Percentiles rank a stretch among this genome's conserved stretches.
phyloP scores from a whole-genome alignment of 2,797 vertebrate genomes.

The Dendrocincla fuliginosa region DNA sequence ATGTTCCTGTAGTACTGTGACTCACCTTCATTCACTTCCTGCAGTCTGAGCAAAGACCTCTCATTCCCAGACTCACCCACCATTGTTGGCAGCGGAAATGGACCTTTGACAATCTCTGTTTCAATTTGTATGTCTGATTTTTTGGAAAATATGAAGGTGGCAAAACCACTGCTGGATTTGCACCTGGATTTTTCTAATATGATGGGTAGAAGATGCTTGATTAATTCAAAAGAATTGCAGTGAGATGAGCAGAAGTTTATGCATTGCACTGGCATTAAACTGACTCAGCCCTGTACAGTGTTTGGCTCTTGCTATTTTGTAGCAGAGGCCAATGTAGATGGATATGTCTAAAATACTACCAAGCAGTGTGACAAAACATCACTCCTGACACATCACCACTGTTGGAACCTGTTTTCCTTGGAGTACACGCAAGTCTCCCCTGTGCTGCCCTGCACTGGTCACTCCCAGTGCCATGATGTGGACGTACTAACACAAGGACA shows the following conservation, averaged over 20 bases:
- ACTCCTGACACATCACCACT: neutral
- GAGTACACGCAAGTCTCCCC: neutral
- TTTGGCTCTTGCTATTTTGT: neutral
- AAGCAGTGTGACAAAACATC: neutral
- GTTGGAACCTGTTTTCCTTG: neutral
- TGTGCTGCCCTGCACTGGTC: neutral
- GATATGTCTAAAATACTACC: neutral
- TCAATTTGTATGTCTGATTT: neutral
- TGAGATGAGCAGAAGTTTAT: neutral
- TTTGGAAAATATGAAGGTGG: neutral
- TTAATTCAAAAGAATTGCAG: neutral
- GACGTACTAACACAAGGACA: neutral
- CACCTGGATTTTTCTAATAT: neutral
- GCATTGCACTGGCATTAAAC: neutral
- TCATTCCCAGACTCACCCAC: neutral
- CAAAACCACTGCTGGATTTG: neutral
- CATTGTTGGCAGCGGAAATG: neutral
- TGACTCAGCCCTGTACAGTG: neutral
- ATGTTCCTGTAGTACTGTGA: neutral
- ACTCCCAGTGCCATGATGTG: neutral
- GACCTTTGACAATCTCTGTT: neutral
- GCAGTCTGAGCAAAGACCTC: neutral
- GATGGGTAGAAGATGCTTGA: neutral
- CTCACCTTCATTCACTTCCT: neutral
- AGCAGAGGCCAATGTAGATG: neutral